A percentile compares a stretch with the other conserved stretches of the same genome.
Conservation (phyloP, 1,140 invertebrate genomes). For the Pseudobourletiella spinata region DNA sequence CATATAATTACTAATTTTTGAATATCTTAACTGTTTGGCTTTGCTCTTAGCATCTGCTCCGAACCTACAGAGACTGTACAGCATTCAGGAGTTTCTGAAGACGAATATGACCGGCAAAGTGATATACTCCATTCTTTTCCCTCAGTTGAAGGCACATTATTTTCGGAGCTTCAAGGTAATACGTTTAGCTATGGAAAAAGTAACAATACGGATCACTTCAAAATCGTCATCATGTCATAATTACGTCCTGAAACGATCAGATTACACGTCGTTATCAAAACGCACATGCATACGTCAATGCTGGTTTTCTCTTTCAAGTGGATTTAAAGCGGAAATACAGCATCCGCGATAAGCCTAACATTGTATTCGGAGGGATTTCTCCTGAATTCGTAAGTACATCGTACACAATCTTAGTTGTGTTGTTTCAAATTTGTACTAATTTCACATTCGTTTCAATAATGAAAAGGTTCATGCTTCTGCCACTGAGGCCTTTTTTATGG, state of each 20-base stretch:
- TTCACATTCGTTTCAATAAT: too few relatives aligned
- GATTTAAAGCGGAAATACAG: conserved; percentile 41
- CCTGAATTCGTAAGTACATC: conserved; percentile 48
- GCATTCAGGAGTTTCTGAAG: conserved; percentile 49
- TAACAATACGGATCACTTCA: too few relatives aligned
- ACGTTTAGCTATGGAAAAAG: too few relatives aligned
- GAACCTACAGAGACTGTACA: conserved; percentile 20
- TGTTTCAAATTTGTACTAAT: too few relatives aligned
- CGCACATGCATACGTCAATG: conserved; percentile 71
- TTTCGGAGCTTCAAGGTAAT: conserved; percentile 51
- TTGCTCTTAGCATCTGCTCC: conserved; percentile 18
- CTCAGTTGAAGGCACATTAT: conserved; percentile 41
- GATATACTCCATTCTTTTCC: conserved; percentile 52
- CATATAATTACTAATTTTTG: background rate
- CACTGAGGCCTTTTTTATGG: conserved; percentile 56
- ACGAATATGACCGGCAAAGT: conserved; percentile 54
- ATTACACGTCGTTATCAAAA: conserved; percentile 72
- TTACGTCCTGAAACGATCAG: too few relatives aligned
- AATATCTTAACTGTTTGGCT: conserved; percentile 2
- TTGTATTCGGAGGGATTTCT: conserved; percentile 61
- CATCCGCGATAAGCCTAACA: conserved; percentile 47
- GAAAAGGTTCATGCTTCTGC: conserved; percentile 55
- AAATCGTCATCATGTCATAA: too few relatives aligned
- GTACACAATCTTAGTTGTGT: too few relatives aligned
- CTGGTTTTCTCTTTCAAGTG: conserved; percentile 62